Percentiles rank a stretch among this genome's conserved stretches.
phyloP scores from a whole-genome alignment of 2,113 vertebrate species.

The Sturnus vulgaris region DNA sequence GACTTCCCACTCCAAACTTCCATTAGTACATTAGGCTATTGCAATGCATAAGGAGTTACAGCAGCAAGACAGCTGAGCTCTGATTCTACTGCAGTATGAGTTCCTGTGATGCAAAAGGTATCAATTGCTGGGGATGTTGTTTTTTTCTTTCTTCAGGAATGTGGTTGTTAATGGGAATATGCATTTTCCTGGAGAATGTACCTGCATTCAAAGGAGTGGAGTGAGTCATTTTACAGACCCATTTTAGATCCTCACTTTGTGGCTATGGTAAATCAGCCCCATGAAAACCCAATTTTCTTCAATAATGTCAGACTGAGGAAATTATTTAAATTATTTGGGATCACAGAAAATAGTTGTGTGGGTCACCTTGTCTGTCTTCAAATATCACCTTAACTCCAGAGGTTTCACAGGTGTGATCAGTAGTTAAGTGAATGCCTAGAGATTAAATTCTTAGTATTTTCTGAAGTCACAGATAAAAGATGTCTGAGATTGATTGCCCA shows the following conservation, averaged over 20 bases:
- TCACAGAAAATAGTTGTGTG: background rate
- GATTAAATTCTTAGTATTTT: background rate
- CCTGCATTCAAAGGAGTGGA: background rate
- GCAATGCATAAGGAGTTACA: background rate
- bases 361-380: background rate
- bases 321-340: background rate
- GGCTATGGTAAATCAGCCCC: background rate
- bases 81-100: background rate
- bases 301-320: background rate
- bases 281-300: background rate
- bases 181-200: background rate
- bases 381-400: background rate
- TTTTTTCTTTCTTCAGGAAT: background rate
- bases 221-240: background rate
- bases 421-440: background rate
- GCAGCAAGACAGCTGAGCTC: background rate
- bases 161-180: background rate
- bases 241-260: background rate
- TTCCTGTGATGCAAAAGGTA: background rate
- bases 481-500: background rate
- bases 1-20: background rate
- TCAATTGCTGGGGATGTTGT: background rate
- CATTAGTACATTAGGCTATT: accelerated
- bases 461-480: background rate
- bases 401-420: background rate